Base-by-base conservation (phyloP, 2,888 invertebrate genomes). In the Hesperia comma region DNA sequence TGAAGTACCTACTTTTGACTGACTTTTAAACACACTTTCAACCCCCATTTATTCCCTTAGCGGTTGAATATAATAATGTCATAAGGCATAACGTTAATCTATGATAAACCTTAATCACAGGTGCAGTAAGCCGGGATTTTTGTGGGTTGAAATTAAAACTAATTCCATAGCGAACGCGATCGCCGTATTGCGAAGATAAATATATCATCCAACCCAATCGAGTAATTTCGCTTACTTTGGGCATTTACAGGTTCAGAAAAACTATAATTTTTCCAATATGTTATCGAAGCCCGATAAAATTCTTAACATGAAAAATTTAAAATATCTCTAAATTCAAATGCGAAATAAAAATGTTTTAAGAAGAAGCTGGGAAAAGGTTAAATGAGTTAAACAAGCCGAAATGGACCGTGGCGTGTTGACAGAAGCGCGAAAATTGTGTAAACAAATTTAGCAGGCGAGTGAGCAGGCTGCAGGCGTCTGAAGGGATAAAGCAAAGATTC, bases 351-450 rank as follows among this genome's bases (percentile, higher is more conserved):
- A 60, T 60, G 43, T 21, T 53, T 53, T 17, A 19, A 64, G 40
- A 15, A 21, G 51, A 53, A 32, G 54, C 46, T 43, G 57, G 21
- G 54, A 60, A 61, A 60, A 61, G 46, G 60, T 43, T 33, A n/a
- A 60, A 55, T 43, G 53, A 40, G 54, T 43, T 61, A 55, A 67
- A 67, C 55, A 67, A 67, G 61, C 60, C 53, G 66, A 67, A 67
- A 67, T 61, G 61, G 60, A 60, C 66, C 54, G 55, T 67, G 61
- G 41, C 54, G 33, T 66, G 60, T 66, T 66, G 66, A 60, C 54
- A 60, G 33, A 66, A 66, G 66, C 66, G 66, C 60, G 66, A 66
- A 37, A 60, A 66, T 66, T 66, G 66, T 43, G 66, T 60, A 60
- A 66, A 54, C 66, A 66, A 66, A 60, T 60, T 66, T 58, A 53